Evolutionary conservation across 2,797 vertebrate species (phyloP), one percentile per base, ranked within the genome.

Genomic region (Tokudaia muenninki): DNA sequence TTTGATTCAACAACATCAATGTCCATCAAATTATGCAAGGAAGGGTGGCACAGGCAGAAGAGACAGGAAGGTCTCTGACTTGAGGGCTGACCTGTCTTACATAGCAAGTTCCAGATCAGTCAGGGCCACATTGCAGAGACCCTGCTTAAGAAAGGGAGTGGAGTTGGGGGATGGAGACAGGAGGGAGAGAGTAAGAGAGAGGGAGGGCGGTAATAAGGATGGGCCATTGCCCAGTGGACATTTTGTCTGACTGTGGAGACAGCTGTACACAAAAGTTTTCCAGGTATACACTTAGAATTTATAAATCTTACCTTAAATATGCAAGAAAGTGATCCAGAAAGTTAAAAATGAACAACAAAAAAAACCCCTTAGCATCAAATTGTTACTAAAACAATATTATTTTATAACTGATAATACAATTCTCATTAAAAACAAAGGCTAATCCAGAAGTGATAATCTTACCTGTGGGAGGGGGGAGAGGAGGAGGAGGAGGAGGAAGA

Each of bases 361-460:
- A 41, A 41, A 41, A 41, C 41, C 41, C 41, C 21, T 1, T 31
- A 89, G 50, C 11, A 21, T 95, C 41, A 44, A 90, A 29, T 44
- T 92, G 31, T 88, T 95, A 37, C 2, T 37, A 17, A 94, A 77
- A 24, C 70, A 95, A 47, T 80, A 65, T 47, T 52, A 31, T 93
- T 94, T 52, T 77, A 41, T 90, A 86, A 59, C 6, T 81, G 41
- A 22, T 65, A 55, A 82, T 80, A 37, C 79, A 72, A 87, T 81
- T 72, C 22, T 74, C 65, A 80, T 67, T 44, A 83, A 78, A 78
- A 87, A 96, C 79, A 81, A 37, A 61, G 41, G n/a, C 12, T 47
- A 61, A 50, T 7, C 12, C 13, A 17, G 31, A 34, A 34, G 10
- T 47, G 41, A 31, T 17, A n/a, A 50, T n/a, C 74, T 75, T 78